Conservation (phyloP, 2,888 invertebrate genomes). For the Miltochrista miniata region DNA sequence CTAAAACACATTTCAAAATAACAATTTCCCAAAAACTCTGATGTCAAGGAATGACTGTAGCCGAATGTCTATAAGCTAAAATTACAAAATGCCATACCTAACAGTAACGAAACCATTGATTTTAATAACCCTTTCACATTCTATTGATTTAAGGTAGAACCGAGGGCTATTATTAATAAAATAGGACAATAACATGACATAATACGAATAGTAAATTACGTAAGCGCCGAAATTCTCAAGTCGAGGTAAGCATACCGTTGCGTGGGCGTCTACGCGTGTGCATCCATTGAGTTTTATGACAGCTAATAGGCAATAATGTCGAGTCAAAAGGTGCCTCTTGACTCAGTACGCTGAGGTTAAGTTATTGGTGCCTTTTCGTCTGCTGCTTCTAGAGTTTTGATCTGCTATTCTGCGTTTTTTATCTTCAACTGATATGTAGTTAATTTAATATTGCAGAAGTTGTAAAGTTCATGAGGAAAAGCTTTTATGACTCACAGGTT, state of each 20-base stretch:
- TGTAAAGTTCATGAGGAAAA: no score
- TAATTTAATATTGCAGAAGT: not conserved
- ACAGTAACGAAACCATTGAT: no score
- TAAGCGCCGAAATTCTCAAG: slow-evolving; percentile 2
- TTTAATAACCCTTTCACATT: no score
- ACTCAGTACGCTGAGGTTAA: slow-evolving; percentile 55
- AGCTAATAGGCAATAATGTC: slow-evolving; percentile 61
- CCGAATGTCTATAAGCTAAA: no score
- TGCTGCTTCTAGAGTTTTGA: slow-evolving; percentile 27
- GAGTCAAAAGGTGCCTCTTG: slow-evolving; percentile 45
- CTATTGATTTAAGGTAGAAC: no score
- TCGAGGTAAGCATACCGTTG: slow-evolving; percentile 25
- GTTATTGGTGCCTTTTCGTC: slow-evolving; percentile 46
- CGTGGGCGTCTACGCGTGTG: slow-evolving; percentile 46
- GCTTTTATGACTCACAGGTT: no score
- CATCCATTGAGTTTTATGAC: slow-evolving; percentile 59
- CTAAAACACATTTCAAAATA: no score
- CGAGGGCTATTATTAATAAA: not conserved
- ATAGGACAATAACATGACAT: not conserved
- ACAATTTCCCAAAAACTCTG: no score
- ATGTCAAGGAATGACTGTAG: no score
- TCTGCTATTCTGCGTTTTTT: slow-evolving; percentile 12
- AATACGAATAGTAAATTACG: not conserved
- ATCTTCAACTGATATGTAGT: slow-evolving; percentile 4
- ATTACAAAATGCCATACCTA: no score